phyloP scores from a whole-genome alignment of 1,140 invertebrate genomes.

The Tribolium castaneum region DNA sequence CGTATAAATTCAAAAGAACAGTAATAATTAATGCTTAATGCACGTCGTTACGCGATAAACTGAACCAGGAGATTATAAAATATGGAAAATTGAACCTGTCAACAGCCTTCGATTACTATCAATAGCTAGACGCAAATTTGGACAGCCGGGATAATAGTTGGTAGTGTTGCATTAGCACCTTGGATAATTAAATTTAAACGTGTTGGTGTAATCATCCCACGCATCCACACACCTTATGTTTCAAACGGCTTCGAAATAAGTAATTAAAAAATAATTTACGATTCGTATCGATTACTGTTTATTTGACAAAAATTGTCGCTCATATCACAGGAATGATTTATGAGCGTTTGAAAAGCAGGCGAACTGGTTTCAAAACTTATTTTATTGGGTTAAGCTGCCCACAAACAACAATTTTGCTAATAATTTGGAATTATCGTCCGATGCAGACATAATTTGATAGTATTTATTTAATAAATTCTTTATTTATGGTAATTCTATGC shows the following conservation, averaged over 20 bases:
- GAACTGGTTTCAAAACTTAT: background rate
- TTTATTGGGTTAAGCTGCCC: background rate
- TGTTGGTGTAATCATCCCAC: background rate
- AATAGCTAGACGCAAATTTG: background rate
- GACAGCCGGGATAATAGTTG: background rate
- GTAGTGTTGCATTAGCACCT: background rate
- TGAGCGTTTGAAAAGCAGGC: background rate
- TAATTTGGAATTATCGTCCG: background rate
- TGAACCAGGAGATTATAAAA: background rate
- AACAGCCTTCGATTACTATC: background rate
- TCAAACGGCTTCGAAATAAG: background rate
- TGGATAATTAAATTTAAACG: background rate
- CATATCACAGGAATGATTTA: background rate
- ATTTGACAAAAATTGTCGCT: background rate
- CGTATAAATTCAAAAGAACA: no score
- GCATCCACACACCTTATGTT: background rate
- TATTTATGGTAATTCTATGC: background rate
- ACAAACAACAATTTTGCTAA: background rate
- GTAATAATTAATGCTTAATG: no score
- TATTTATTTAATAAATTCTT: background rate
- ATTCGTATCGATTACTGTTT: background rate
- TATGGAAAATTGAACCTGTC: background rate
- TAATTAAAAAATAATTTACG: background rate
- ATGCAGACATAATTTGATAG: background rate
- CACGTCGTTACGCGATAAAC: background rate